A percentile compares a stretch with the other conserved stretches of the same genome.
Evolutionary conservation across 2,888 invertebrate species (phyloP).

Genomic region (Epicampocera succincta): DNA sequence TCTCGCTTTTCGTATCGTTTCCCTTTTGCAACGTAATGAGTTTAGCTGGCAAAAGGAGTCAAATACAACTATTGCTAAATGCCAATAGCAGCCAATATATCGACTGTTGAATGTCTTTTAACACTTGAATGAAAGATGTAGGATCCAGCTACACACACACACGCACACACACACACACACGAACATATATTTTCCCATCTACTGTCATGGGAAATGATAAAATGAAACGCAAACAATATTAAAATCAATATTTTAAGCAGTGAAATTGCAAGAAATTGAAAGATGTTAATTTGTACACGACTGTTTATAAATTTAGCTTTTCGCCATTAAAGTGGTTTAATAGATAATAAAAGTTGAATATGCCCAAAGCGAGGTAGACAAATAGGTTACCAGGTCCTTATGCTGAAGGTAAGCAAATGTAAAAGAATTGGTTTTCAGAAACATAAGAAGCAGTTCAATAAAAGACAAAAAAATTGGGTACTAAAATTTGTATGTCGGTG

Average conservation of each 20-base stretch:
- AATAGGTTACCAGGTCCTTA: no score
- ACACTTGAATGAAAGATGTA: slow-evolving; percentile 11
- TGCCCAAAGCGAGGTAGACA: no score
- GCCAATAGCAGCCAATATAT: neutral
- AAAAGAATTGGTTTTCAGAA: no score
- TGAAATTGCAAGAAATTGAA: slow-evolving; percentile 4
- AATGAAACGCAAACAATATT: neutral
- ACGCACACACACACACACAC: no score
- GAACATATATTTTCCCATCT: neutral
- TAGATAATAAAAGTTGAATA: neutral
- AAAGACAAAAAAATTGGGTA: no score
- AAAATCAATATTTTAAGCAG: slow-evolving; percentile 4
- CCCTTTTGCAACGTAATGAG: slow-evolving; percentile 46
- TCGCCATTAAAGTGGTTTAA: neutral
- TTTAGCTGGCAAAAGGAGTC: slow-evolving; percentile 34
- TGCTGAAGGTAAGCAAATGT: no score
- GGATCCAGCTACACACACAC: neutral
- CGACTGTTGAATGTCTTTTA: neutral
- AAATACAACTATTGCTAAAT: slow-evolving; percentile 8
- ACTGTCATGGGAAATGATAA: neutral
- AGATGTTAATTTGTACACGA: neutral
- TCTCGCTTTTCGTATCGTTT: slow-evolving; percentile 54
- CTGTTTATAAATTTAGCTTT: neutral
- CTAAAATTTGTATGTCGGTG: no score
- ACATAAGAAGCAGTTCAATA: no score